These are phyloP conservation scores for Enoplosus armatus DNA, from an alignment of 2,797 vertebrate genomes.

Conservation along the genomic window DNA sequence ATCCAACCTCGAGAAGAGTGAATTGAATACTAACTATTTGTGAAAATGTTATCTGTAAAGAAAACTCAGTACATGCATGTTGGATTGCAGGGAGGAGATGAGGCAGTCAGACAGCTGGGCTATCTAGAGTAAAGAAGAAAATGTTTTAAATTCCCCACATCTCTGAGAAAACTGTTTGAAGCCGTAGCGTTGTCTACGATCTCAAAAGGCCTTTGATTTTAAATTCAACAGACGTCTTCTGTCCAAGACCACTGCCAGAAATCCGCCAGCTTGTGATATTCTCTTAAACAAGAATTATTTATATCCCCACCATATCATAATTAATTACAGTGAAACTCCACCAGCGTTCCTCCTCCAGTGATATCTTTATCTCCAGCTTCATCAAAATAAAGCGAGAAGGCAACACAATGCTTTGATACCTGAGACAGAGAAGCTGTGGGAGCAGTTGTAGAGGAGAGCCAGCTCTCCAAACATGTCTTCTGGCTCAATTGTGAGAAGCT, in stretches of 20 bases:
- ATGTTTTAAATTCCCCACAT: conserved; percentile 59
- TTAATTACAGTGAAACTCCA: conserved; percentile 24
- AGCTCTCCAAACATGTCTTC: conserved; percentile 81
- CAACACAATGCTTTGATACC: conserved; percentile 61
- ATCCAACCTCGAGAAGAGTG: neutral
- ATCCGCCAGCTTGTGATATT: conserved; percentile 34
- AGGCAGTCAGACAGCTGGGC: conserved; percentile 2
- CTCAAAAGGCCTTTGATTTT: conserved; percentile 68
- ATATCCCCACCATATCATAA: conserved; percentile 27
- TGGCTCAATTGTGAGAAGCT: conserved; percentile 73
- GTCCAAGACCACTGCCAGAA: conserved; percentile 44
- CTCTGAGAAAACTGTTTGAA: conserved; percentile 56
- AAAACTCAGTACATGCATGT: neutral
- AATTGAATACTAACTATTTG: neutral
- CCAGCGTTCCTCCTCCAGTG: neutral
- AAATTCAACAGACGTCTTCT: conserved; percentile 57
- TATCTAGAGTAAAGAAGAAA: conserved; percentile 14
- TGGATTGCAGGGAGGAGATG: conserved; percentile 22
- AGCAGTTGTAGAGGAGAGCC: conserved; percentile 81
- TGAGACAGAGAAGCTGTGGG: conserved; percentile 77
- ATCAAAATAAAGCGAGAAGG: no score
- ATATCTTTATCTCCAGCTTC: no score
- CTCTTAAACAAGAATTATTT: conserved; percentile 47
- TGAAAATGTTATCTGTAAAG: conserved; percentile 21
- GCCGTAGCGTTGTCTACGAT: conserved; percentile 44